phyloP scores from a whole-genome alignment of 1,140 invertebrate genomes.

The Ptiloglossa arizonensis region DNA sequence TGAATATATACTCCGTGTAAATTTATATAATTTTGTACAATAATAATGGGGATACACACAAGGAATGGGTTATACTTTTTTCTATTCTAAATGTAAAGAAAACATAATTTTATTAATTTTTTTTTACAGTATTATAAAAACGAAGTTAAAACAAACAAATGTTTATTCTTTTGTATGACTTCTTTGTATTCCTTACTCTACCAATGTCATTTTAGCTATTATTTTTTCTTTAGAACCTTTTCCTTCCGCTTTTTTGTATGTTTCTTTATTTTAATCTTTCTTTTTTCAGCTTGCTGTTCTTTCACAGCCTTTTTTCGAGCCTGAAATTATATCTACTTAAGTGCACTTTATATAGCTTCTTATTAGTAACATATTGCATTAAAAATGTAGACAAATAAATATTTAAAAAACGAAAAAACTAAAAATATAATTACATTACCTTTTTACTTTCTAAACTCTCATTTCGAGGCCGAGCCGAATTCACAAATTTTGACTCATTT shows the following conservation, averaged over 20 bases:
- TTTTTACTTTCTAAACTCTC: conserved; percentile 94
- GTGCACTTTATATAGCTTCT: neutral
- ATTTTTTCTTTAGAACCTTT: conserved; percentile 80
- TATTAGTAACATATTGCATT: neutral
- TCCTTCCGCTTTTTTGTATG: conserved; percentile 96
- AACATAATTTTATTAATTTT: conserved; percentile 11
- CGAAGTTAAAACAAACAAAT: neutral
- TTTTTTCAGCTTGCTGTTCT: conserved; percentile 94
- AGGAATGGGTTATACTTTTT: neutral
- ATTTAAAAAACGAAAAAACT: no score
- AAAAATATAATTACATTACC: conserved; percentile 73
- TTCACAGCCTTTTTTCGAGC: conserved; percentile 92
- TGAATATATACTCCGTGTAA: neutral
- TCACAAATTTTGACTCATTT: conserved; percentile 85
- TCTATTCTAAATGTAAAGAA: neutral
- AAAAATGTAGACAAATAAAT: neutral
- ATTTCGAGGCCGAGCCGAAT: conserved; percentile 88
- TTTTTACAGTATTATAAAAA: neutral
- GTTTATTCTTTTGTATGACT: neutral
- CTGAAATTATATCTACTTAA: conserved; percentile 72
- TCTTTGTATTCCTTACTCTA: neutral
- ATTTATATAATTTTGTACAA: neutral
- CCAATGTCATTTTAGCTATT: conserved; percentile 22
- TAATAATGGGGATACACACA: neutral
- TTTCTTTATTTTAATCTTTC: conserved; percentile 96